Conservation (phyloP, 2,888 invertebrate species). For the Sinopyrophorus schimmeli region DNA sequence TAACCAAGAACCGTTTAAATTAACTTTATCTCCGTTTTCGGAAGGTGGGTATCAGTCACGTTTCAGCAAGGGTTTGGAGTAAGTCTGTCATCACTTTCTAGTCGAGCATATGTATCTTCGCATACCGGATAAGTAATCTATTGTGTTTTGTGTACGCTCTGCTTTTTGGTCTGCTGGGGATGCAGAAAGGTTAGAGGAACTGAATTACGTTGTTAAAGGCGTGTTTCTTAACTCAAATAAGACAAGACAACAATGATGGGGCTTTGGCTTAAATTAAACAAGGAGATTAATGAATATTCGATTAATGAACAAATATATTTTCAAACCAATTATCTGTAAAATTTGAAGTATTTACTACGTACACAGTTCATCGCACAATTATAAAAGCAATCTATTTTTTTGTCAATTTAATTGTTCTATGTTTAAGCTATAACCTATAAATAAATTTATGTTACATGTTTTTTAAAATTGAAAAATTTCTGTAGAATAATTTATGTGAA, state of each 20-base stretch:
- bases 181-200: neutral
- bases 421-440: no score
- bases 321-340: no score
- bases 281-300: slow-evolving; percentile 3
- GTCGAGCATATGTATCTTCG: slow-evolving; percentile 13
- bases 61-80: slow-evolving; percentile 18
- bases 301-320: no score
- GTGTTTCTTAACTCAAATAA: slow-evolving; percentile 19
- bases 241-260: slow-evolving; percentile 8
- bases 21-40: slow-evolving; percentile 26
- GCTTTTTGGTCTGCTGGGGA: neutral
- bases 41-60: slow-evolving; percentile 27
- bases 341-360: no score
- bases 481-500: no score
- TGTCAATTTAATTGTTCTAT: no score
- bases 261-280: slow-evolving; percentile 10
- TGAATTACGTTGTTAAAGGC: slow-evolving; percentile 19
- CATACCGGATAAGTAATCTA: slow-evolving; percentile 9
- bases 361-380: no score
- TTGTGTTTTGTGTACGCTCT: slow-evolving; percentile 11
- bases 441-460: no score
- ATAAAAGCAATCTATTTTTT: no score
- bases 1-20: slow-evolving; percentile 24
- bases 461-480: no score
- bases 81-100: slow-evolving; percentile 12